Conservation (phyloP, 1,140 invertebrate species). For the Antheraea pernyi region DNA sequence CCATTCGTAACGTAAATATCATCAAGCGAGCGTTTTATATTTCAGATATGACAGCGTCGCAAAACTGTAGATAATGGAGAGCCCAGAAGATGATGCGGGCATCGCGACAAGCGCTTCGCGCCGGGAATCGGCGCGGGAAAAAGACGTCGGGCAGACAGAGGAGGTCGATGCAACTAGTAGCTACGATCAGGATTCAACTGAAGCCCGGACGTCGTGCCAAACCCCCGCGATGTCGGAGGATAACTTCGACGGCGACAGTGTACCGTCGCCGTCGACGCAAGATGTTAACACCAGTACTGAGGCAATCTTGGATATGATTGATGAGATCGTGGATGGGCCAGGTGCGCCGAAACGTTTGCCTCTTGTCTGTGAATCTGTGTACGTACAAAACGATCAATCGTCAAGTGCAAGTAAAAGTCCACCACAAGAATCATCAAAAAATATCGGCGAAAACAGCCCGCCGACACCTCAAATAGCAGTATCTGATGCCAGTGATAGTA, state of each 20-base stretch:
- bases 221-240: slow-evolving; percentile 70
- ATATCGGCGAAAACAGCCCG: not conserved
- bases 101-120: slow-evolving; percentile 73
- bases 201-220: slow-evolving; percentile 53
- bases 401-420: slow-evolving; percentile 25
- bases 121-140: slow-evolving; percentile 78
- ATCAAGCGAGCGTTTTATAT: slow-evolving; percentile 72
- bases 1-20: slow-evolving; percentile 76
- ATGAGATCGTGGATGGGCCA: slow-evolving; percentile 72
- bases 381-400: not conserved
- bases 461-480: not conserved
- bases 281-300: slow-evolving; percentile 76
- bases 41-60: slow-evolving; percentile 77
- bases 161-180: slow-evolving; percentile 67
- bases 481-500: slow-evolving; percentile 45
- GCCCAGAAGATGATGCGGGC: slow-evolving; percentile 78
- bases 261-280: slow-evolving; percentile 64
- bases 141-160: slow-evolving; percentile 65
- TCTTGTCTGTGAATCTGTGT: slow-evolving; percentile 22
- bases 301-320: slow-evolving; percentile 76
- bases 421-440: not conserved
- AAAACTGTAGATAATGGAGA: slow-evolving; percentile 80
- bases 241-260: slow-evolving; percentile 70
- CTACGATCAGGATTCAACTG: slow-evolving; percentile 54
- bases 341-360: slow-evolving; percentile 61